Percentiles rank a stretch among this genome's conserved stretches.
Conservation (phyloP, 2,888 invertebrate species). For the Onchidella celtica region DNA sequence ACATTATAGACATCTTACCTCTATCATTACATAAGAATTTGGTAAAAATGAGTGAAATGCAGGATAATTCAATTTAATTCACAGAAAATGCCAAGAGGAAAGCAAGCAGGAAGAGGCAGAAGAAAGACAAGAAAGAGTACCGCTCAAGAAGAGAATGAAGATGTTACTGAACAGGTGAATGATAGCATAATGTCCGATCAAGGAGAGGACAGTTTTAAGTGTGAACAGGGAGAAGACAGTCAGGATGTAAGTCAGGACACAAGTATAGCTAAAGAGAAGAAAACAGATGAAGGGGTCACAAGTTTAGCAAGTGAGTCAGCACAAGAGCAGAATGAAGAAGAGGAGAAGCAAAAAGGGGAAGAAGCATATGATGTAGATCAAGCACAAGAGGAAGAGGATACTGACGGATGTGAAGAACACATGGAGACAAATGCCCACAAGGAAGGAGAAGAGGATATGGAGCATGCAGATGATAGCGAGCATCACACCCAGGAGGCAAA, state of each 20-base stretch:
- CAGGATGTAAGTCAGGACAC: background rate
- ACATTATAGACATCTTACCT: no score
- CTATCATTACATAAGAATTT: no score
- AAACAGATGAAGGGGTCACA: background rate
- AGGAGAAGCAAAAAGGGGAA: background rate
- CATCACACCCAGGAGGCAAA: background rate
- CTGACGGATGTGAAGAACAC: background rate
- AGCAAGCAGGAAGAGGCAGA: conserved; percentile 12
- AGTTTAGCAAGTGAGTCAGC: background rate
- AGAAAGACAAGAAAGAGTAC: background rate
- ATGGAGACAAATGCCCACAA: background rate
- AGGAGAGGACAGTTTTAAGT: background rate
- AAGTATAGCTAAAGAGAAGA: background rate
- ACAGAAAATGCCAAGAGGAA: conserved; percentile 35
- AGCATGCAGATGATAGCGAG: background rate
- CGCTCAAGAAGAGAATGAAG: conserved; percentile 10
- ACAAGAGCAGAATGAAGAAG: background rate
- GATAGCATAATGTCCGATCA: background rate
- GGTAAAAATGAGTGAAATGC: no score
- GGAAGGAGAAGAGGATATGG: conserved; percentile 19
- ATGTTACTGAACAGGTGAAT: conserved; percentile 4
- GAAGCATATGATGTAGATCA: background rate
- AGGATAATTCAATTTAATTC: no score
- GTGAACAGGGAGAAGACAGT: background rate
- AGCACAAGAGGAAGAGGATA: background rate